Evolutionary conservation across 2,113 vertebrate species (phyloP).

Genomic region (Phylloscopus whistleri): DNA sequence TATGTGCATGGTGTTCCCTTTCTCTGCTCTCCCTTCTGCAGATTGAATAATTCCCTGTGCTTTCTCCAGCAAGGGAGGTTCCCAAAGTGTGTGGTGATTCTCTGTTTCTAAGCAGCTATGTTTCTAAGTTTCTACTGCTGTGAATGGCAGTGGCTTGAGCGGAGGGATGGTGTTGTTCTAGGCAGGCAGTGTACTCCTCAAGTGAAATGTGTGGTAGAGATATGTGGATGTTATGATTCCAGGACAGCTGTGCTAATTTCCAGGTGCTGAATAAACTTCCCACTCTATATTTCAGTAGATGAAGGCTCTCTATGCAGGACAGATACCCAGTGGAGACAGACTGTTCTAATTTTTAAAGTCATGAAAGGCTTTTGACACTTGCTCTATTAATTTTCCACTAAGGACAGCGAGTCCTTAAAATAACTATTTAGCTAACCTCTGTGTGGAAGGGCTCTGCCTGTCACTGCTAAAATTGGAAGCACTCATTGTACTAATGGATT

Average conservation of each 20-base stretch:
- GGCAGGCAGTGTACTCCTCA: background rate
- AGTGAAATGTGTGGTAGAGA: background rate
- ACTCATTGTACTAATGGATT: constrained; percentile 62
- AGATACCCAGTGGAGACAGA: constrained; percentile 31
- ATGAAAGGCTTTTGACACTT: constrained; percentile 61
- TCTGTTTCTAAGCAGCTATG: background rate
- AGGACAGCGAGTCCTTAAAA: constrained; percentile 69
- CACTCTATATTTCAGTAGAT: constrained; percentile 14
- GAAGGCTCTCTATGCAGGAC: constrained; percentile 24
- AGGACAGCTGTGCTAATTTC: background rate
- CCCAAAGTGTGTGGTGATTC: background rate
- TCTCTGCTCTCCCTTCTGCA: background rate
- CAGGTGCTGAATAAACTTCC: constrained; percentile 27
- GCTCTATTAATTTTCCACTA: constrained; percentile 63
- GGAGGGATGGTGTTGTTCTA: background rate
- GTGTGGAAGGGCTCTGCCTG: constrained; percentile 43
- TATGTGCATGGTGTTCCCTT: background rate
- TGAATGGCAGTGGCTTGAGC: background rate
- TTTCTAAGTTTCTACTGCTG: background rate
- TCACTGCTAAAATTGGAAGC: constrained; percentile 59
- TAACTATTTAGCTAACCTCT: constrained; percentile 70
- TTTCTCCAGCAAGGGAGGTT: background rate
- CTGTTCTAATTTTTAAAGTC: constrained; percentile 57
- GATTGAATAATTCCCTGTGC: background rate
- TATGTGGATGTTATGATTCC: background rate